Evolutionary conservation across 2,888 invertebrate genomes (phyloP).

Genomic region (Morpho helenor): DNA sequence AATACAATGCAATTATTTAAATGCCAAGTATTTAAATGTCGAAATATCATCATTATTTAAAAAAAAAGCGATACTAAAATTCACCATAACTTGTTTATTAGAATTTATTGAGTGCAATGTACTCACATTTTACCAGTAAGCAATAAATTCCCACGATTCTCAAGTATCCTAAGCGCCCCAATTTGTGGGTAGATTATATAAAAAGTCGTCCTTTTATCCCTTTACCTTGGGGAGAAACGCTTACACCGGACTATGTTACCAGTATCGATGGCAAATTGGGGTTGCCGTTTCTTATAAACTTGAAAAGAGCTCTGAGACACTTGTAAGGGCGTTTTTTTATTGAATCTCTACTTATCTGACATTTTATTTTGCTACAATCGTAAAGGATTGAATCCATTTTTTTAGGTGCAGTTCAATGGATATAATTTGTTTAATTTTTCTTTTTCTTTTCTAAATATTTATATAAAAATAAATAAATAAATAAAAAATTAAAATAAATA

Average conservation of each 20-base stretch:
- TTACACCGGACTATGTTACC: slow-evolving; percentile 57
- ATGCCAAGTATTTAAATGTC: too few species aligned
- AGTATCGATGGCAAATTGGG: slow-evolving; percentile 75
- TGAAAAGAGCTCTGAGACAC: slow-evolving; percentile 51
- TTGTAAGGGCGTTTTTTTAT: slow-evolving; percentile 54
- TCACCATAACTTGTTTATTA: too few species aligned
- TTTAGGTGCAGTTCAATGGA: too few species aligned
- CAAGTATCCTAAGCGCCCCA: slow-evolving; percentile 51
- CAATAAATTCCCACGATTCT: slow-evolving; percentile 48
- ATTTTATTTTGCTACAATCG: slow-evolving; percentile 17
- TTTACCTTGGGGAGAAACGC: slow-evolving; percentile 47
- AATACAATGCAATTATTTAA: too few species aligned
- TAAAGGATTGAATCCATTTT: too few species aligned
- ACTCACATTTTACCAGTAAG: neutral
- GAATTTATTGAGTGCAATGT: neutral
- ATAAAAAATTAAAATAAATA: too few species aligned
- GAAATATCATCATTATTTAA: too few species aligned
- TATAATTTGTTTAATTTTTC: too few species aligned
- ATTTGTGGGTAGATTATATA: slow-evolving; percentile 68
- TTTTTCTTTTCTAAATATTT: too few species aligned
- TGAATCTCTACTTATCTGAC: slow-evolving; percentile 38
- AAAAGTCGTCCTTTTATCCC: slow-evolving; percentile 70
- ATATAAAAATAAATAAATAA: too few species aligned
- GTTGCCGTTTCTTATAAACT: slow-evolving; percentile 55
- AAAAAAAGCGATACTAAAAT: too few species aligned